phyloP scores from a whole-genome alignment of 2,113 vertebrate genomes.

The Speoplatyrhinus poulsoni region DNA sequence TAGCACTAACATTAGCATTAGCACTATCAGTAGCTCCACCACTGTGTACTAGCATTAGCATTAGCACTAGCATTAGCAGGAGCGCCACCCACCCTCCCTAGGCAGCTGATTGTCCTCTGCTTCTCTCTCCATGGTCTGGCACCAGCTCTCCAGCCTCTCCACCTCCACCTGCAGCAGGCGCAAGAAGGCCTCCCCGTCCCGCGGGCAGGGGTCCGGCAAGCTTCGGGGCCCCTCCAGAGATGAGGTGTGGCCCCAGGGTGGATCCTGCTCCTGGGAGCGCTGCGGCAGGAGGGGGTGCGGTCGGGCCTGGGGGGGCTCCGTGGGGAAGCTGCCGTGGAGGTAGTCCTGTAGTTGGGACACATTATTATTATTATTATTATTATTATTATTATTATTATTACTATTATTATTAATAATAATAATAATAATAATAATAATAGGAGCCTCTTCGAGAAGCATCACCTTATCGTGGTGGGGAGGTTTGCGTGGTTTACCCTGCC shows the following conservation, averaged over 20 bases:
- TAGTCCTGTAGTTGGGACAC: conserved; percentile 61
- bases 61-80: not conserved
- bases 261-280: conserved; percentile 74
- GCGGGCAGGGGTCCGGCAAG: conserved; percentile 92
- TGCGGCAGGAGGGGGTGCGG: conserved; percentile 73
- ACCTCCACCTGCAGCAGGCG: conserved; percentile 93
- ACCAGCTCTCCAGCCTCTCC: conserved; percentile 98
- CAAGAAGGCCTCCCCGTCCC: conserved; percentile 95
- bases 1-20: no score
- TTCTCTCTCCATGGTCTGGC: conserved; percentile 96
- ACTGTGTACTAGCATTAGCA: no score
- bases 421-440: no score
- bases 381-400: no score
- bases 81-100: conserved; percentile 87
- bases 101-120: conserved; percentile 94
- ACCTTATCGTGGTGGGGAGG: no score
- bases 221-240: conserved; percentile 88
- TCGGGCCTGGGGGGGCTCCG: conserved; percentile 70
- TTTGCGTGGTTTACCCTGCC: no score
- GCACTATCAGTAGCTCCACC: no score
- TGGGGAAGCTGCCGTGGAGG: conserved; percentile 87
- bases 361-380: no score
- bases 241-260: conserved; percentile 78
- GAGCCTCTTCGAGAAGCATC: no score
- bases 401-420: no score